Percentiles rank a stretch among this genome's conserved stretches.
These are phyloP conservation scores for Eristalis pertinax DNA, from an alignment of 2,888 invertebrate genomes.

Conservation along the genomic window DNA sequence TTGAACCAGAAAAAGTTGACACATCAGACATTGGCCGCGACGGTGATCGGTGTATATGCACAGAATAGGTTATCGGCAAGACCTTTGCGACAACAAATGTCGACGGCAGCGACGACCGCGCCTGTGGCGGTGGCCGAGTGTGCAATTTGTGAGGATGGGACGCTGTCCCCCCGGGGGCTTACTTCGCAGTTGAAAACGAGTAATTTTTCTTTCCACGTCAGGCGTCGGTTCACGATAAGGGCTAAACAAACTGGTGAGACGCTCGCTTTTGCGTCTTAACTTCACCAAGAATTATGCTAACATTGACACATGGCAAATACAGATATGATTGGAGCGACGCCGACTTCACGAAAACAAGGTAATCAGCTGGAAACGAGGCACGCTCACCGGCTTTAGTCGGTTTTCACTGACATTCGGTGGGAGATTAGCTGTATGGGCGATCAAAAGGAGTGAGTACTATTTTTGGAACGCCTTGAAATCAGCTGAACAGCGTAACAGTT, in stretches of 20 bases:
- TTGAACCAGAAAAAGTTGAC: constrained; percentile 6
- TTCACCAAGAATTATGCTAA: constrained; percentile 16
- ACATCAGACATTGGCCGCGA: constrained; percentile 3
- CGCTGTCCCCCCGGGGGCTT: background rate
- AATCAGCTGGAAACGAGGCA: background rate
- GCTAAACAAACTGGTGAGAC: background rate
- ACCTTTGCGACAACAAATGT: constrained; percentile 17
- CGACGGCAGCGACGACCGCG: background rate
- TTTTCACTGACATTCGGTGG: background rate
- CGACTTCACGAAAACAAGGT: background rate
- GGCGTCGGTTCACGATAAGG: constrained; percentile 25
- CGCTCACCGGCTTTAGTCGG: background rate
- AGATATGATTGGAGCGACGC: constrained; percentile 6
- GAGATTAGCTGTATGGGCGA: background rate
- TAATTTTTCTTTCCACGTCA: constrained; percentile 10
- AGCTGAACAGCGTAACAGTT: constrained; percentile 10
- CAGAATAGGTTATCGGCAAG: constrained; percentile 38
- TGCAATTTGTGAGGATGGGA: background rate
- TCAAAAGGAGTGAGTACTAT: constrained; percentile 2
- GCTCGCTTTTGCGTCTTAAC: constrained; percentile 39
- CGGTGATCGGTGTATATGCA: background rate
- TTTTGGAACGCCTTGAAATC: constrained; percentile 26
- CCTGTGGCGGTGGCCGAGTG: background rate
- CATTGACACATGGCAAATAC: constrained; percentile 5
- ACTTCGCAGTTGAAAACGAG: constrained; percentile 33